Conservation (phyloP, 2,888 invertebrate genomes). For the Euzetes globulus region DNA sequence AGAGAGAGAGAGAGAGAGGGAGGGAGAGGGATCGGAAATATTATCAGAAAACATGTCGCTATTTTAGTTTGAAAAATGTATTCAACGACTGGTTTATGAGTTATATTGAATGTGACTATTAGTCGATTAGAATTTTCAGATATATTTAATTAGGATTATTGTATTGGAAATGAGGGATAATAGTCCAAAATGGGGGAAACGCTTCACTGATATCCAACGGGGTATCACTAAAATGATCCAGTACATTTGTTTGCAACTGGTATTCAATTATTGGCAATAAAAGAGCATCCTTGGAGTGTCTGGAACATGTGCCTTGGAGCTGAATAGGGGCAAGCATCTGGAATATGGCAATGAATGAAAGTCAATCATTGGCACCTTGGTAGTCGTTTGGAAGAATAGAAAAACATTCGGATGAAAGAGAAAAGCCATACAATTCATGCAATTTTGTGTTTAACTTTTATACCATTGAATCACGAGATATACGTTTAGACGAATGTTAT, state of each 20-base stretch:
- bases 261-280: too few relatives aligned
- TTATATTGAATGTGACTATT: background rate
- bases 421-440: background rate
- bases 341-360: too few relatives aligned
- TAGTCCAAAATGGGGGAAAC: background rate
- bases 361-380: too few relatives aligned
- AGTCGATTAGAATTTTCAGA: background rate
- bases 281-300: too few relatives aligned
- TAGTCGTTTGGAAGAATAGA: too few relatives aligned
- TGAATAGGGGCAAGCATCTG: too few relatives aligned
- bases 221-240: too few relatives aligned
- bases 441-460: slow-evolving; percentile 19
- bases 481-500: background rate
- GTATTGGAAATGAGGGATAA: background rate
- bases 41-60: background rate
- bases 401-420: too few relatives aligned
- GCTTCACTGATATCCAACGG: background rate
- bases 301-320: too few relatives aligned
- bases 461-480: slow-evolving; percentile 15
- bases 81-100: background rate
- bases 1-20: too few relatives aligned
- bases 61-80: background rate
- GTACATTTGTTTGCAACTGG: too few relatives aligned
- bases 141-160: background rate
- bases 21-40: background rate